Evolutionary conservation across 2,797 vertebrate genomes (phyloP).

Genomic region (Alcedo quadribrachys): DNA sequence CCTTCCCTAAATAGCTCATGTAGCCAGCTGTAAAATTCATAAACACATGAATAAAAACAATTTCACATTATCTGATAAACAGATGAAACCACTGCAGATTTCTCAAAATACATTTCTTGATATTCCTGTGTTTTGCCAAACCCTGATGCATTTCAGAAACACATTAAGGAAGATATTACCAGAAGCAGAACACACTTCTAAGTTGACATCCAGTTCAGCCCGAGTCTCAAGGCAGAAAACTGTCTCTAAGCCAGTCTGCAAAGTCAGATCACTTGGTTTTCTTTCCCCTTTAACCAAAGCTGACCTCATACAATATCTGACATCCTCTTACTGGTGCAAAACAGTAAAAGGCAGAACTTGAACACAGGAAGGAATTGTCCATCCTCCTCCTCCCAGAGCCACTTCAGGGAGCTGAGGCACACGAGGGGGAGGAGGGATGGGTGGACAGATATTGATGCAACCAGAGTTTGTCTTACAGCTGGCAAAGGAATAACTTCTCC

Average conservation of each 20-base stretch:
- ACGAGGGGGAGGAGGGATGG: neutral
- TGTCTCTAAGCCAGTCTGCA: accelerated
- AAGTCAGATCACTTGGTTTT: neutral
- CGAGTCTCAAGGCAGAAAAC: neutral
- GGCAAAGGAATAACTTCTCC: neutral
- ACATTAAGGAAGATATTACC: neutral
- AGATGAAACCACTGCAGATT: neutral
- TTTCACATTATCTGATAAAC: too few relatives aligned
- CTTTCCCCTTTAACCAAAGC: neutral
- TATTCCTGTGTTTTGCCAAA: neutral
- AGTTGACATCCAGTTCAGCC: neutral
- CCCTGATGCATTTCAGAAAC: neutral
- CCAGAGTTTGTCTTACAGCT: neutral
- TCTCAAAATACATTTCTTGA: neutral
- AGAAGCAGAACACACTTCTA: neutral
- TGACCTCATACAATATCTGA: neutral
- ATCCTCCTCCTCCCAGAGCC: neutral
- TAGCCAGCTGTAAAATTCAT: neutral
- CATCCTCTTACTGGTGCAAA: neutral
- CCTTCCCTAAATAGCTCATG: neutral
- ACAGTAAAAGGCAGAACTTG: neutral
- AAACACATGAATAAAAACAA: neutral
- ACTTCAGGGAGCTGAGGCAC: neutral
- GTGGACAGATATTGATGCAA: neutral
- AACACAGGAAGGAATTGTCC: neutral